Evolutionary conservation across 2,888 invertebrate species (phyloP).

Genomic region (Sphaerophoria rueppellii): DNA sequence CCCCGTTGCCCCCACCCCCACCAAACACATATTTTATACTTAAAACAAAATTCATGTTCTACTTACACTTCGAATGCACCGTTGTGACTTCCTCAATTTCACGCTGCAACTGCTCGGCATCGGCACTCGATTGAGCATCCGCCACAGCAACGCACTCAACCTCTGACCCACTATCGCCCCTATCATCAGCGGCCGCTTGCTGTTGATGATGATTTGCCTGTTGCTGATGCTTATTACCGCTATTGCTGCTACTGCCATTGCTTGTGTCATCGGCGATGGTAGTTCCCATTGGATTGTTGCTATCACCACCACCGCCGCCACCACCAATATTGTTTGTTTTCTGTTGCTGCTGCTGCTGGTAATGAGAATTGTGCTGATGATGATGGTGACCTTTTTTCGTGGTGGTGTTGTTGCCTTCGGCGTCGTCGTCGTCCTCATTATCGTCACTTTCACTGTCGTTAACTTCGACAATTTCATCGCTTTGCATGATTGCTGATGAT

Average conservation of each 20-base stretch:
- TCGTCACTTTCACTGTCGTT: conserved; percentile 75
- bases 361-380: conserved; percentile 43
- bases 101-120: conserved; percentile 75
- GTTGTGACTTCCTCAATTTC: conserved; percentile 78
- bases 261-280: conserved; percentile 39
- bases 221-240: conserved; percentile 47
- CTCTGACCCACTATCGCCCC: conserved; percentile 65
- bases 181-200: conserved; percentile 37
- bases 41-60: not conserved
- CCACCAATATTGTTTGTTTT: conserved; percentile 45
- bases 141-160: conserved; percentile 63
- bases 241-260: conserved; percentile 51
- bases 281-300: conserved; percentile 51
- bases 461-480: conserved; percentile 76
- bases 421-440: conserved; percentile 4
- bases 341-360: conserved; percentile 16
- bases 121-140: conserved; percentile 65
- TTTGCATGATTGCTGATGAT: conserved; percentile 42
- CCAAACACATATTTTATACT: not conserved
- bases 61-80: conserved; percentile 77
- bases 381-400: conserved; percentile 62
- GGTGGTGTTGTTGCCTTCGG: not conserved
- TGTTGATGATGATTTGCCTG: conserved; percentile 55
- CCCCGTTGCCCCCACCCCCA: not conserved
- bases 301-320: conserved; percentile 65